phyloP scores from a whole-genome alignment of 1,140 invertebrate species.

The Bacillus rossius region DNA sequence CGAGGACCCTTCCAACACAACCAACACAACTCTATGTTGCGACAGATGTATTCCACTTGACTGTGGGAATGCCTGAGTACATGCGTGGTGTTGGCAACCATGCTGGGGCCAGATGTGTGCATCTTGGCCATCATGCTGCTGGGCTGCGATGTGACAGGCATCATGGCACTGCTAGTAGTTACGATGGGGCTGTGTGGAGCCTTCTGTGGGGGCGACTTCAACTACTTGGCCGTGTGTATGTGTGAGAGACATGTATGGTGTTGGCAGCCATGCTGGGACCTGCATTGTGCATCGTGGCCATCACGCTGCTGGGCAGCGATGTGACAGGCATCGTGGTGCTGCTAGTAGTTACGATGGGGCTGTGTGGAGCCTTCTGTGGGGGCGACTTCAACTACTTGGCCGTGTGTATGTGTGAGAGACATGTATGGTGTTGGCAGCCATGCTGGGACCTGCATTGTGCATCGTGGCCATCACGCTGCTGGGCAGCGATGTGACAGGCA shows the following conservation, averaged over 20 bases:
- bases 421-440: too few species aligned
- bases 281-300: not conserved
- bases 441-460: not conserved
- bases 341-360: not conserved
- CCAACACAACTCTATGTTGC: too few species aligned
- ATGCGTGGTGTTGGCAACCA: too few species aligned
- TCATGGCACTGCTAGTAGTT: not conserved
- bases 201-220: not conserved
- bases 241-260: too few species aligned
- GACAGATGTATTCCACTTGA: too few species aligned
- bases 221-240: too few species aligned
- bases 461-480: not conserved
- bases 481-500: not conserved
- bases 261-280: slow-evolving; percentile 4
- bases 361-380: slow-evolving; percentile 1
- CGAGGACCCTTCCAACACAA: too few species aligned
- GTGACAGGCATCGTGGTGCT: not conserved
- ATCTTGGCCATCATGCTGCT: not conserved
- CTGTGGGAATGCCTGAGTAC: too few species aligned
- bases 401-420: too few species aligned
- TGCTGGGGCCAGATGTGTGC: not conserved
- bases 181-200: not conserved
- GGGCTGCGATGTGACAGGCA: not conserved
- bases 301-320: not conserved
- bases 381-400: slow-evolving; percentile 11